Evolutionary conservation across 2,113 vertebrate species (phyloP).

Genomic region (Lycocorax pyrrhopterus): DNA sequence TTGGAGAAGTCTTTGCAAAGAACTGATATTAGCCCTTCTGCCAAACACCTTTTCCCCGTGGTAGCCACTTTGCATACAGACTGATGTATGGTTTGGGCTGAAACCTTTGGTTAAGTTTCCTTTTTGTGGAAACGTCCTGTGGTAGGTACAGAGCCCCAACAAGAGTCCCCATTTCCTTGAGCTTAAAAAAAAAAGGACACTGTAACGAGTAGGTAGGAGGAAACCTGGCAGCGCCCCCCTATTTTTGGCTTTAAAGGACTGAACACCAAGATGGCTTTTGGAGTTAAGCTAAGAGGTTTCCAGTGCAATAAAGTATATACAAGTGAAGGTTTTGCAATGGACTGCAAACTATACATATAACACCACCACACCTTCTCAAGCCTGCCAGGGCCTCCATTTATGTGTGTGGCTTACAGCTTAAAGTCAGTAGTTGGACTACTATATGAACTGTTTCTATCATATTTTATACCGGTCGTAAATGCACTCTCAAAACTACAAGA

Average conservation of each 20-base stretch:
- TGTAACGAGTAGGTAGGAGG: conserved; percentile 82
- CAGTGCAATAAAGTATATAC: conserved; percentile 81
- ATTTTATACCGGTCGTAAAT: conserved; percentile 92
- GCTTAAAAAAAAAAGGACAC: conserved; percentile 75
- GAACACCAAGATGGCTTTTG: conserved; percentile 84
- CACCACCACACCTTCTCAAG: conserved; percentile 83
- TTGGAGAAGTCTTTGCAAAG: conserved; percentile 88
- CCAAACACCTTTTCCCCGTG: conserved; percentile 75
- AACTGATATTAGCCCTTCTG: conserved; percentile 82
- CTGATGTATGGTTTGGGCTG: conserved; percentile 81
- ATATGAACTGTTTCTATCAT: conserved; percentile 92
- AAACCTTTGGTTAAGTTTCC: conserved; percentile 82
- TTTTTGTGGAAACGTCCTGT: conserved; percentile 79
- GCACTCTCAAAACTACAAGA: conserved; percentile 92
- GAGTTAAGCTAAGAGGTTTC: conserved; percentile 84
- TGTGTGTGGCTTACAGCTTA: conserved; percentile 88
- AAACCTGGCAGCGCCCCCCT: conserved; percentile 82
- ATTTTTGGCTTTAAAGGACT: conserved; percentile 88
- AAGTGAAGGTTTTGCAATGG: conserved; percentile 86
- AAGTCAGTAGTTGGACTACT: conserved; percentile 94
- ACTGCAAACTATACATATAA: conserved; percentile 83
- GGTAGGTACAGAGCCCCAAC: conserved; percentile 87
- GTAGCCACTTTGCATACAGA: conserved; percentile 83
- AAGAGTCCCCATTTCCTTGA: conserved; percentile 77
- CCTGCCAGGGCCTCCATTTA: conserved; percentile 87